A percentile compares a stretch with the other conserved stretches of the same genome.
These are phyloP conservation scores for Mesaphorura yosii DNA, from an alignment of 1,140 invertebrate species.

Conservation along the genomic window DNA sequence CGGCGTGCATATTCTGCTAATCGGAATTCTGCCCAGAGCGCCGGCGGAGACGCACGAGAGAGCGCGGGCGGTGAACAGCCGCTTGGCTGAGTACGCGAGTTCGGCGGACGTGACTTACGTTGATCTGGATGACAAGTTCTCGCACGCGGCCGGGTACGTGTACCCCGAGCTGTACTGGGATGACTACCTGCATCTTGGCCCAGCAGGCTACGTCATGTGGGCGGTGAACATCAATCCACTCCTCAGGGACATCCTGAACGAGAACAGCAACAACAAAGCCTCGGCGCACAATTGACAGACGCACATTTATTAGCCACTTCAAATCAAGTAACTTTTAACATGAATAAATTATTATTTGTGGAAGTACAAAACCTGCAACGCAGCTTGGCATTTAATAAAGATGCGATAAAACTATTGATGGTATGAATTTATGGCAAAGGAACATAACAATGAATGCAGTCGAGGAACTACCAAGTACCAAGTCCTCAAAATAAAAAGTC, in stretches of 20 bases:
- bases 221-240: neutral
- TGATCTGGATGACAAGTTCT: slow-evolving; percentile 13
- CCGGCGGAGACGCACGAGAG: neutral
- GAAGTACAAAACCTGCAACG: too few species aligned
- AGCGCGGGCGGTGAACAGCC: neutral
- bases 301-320: too few species aligned
- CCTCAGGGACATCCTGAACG: neutral
- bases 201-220: neutral
- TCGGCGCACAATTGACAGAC: too few species aligned
- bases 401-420: too few species aligned
- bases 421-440: too few species aligned
- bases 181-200: neutral
- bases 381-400: too few species aligned
- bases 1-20: neutral
- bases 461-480: too few species aligned
- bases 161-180: neutral
- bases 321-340: too few species aligned
- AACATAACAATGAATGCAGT: too few species aligned
- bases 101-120: neutral
- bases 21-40: slow-evolving; percentile 4
- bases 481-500: too few species aligned
- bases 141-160: neutral
- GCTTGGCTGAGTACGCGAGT: neutral
- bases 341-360: too few species aligned
- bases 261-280: too few species aligned